Base-by-base conservation (phyloP, 2,113 vertebrate species). In the Vulpes vulpes region DNA sequence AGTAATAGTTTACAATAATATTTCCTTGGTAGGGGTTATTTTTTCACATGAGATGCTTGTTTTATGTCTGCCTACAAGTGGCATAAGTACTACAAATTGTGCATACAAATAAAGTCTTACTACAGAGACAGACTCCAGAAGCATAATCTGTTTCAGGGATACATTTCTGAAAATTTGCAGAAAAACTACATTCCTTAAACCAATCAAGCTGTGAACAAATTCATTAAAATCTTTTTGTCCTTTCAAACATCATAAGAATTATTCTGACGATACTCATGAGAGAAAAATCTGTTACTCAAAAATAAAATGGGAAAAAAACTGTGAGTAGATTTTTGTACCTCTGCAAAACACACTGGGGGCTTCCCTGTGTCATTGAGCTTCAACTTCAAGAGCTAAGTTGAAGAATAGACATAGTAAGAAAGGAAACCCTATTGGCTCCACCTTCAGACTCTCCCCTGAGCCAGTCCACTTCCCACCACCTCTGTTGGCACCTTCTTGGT, bases 1-100 rank as follows among this genome's bases (percentile, higher is more conserved):
- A 94, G 81, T 53, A 86, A 83, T 94, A 30, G 65, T 95, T 94
- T 62, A 82, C 23, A 65, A n/a, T 71, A 71, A 71, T 76, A 78
- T 94, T 94, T 91, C 38, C 74, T 91, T 10, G 5, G 67, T 88
- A 76, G 82, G 93, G 79, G 76, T 74, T 89, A 89, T 51, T 55
- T 57, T 87, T 92, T 74, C 74, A 59, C 27, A 88, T 20, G 32
- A 78, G 67, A 57, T 89, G 60, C 79, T 89, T 83, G 51, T 83
- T 93, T 93, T 93, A 89, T 51, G 78, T 89, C 76, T 83, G 71
- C 60, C 65, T 51, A 35, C 57, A 88, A 82, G 90, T 35, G 15
- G 25, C 64, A 11, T 57, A 23, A 23, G 92, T 71, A 73, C 53
- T 87, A 64, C 55, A 87, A 87, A 87, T 49, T 81, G 60, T 87